These are phyloP conservation scores for Squalus acanthias DNA, from an alignment of 2,797 vertebrate genomes.

Conservation along the genomic window DNA sequence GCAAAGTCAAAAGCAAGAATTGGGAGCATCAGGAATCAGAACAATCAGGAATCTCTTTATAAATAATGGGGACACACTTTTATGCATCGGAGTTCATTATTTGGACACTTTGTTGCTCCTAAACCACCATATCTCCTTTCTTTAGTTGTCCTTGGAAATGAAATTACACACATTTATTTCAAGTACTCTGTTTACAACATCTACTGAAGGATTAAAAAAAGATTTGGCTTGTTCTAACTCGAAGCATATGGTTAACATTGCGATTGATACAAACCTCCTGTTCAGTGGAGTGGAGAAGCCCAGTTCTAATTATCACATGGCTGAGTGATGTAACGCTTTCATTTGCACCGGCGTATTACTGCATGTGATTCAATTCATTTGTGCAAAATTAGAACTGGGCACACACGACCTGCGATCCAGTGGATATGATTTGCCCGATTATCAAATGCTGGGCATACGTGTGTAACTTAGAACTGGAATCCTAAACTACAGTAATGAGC, in stretches of 20 bases:
- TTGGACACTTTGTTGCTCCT: background rate
- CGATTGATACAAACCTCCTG: background rate
- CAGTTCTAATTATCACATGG: background rate
- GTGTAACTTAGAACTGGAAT: background rate
- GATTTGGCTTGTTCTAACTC: background rate
- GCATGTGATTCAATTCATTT: background rate
- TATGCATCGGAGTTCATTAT: background rate
- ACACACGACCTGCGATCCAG: background rate
- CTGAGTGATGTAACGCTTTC: background rate
- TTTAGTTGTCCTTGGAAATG: background rate
- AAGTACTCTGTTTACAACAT: background rate
- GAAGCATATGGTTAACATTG: slow-evolving; percentile 6
- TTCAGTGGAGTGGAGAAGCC: background rate
- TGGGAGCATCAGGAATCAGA: background rate
- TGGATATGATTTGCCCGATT: background rate
- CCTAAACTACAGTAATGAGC: background rate
- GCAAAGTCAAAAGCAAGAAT: background rate
- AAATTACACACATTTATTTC: background rate
- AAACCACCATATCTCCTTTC: background rate
- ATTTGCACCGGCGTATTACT: background rate
- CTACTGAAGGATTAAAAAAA: background rate
- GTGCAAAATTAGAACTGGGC: slow-evolving; percentile 17
- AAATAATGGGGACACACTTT: background rate
- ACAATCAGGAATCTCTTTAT: background rate
- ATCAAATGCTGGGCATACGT: background rate